Evolutionary conservation across 2,888 invertebrate species (phyloP).

Genomic region (Morpho achilles): DNA sequence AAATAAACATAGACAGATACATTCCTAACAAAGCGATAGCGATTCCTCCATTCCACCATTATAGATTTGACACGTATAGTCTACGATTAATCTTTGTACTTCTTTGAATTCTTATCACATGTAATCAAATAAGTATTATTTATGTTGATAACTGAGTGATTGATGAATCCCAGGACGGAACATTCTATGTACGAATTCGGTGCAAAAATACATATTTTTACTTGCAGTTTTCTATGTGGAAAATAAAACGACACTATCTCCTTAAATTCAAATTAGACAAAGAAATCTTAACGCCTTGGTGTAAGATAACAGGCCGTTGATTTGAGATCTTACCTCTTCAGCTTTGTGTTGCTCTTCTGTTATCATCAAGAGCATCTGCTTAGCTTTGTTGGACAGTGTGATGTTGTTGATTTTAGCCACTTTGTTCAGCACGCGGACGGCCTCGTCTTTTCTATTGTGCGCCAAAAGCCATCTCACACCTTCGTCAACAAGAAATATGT

Average conservation of each 20-base stretch:
- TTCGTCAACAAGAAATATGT: slow-evolving; percentile 87
- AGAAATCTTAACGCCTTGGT: too few relatives aligned
- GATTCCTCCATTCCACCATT: too few relatives aligned
- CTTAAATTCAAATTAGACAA: too few relatives aligned
- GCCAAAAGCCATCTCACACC: slow-evolving; percentile 89
- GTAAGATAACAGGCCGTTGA: neutral
- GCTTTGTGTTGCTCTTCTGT: slow-evolving; percentile 46
- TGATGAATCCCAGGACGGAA: too few relatives aligned
- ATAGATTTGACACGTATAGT: neutral
- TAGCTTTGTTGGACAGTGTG: slow-evolving; percentile 73
- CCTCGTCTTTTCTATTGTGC: slow-evolving; percentile 82
- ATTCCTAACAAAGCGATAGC: neutral
- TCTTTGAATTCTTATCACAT: neutral
- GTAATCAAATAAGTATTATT: neutral
- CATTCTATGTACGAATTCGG: too few relatives aligned
- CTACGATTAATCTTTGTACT: slow-evolving; percentile 1
- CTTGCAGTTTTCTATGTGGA: too few relatives aligned
- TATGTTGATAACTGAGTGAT: neutral
- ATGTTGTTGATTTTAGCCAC: slow-evolving; percentile 84
- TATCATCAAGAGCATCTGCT: slow-evolving; percentile 62
- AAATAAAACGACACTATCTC: too few relatives aligned
- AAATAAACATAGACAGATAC: too few relatives aligned
- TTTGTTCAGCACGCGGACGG: slow-evolving; percentile 80
- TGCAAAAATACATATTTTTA: too few relatives aligned
- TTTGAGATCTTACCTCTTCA: slow-evolving; percentile 38